A percentile compares a stretch with the other conserved stretches of the same genome.
Evolutionary conservation across 2,113 vertebrate species (phyloP).

Genomic region (Stegastes partitus): DNA sequence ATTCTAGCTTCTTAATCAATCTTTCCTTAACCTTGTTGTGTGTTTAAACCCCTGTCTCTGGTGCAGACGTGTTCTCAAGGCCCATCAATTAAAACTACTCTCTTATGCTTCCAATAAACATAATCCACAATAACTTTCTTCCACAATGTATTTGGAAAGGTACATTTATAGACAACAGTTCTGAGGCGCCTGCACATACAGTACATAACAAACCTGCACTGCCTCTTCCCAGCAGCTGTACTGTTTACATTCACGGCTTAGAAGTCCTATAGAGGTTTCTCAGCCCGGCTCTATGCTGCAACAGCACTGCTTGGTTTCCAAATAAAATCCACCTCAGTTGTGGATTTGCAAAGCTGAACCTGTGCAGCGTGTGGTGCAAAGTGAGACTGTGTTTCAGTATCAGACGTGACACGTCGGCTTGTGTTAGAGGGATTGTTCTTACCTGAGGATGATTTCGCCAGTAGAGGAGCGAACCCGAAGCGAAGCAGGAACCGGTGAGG

Average conservation of each 20-base stretch:
- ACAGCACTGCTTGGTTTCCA: slow-evolving; percentile 9
- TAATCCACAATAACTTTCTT: no score
- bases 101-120: no score
- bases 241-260: not conserved
- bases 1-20: no score
- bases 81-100: no score
- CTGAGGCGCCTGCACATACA: not conserved
- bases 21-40: no score
- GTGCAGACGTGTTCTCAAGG: no score
- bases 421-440: slow-evolving; percentile 54
- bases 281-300: not conserved
- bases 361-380: slow-evolving; percentile 7
- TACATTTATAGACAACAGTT: not conserved
- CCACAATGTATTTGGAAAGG: no score
- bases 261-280: not conserved
- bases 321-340: slow-evolving; percentile 19
- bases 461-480: not conserved
- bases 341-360: slow-evolving; percentile 20
- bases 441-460: slow-evolving; percentile 71
- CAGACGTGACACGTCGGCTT: slow-evolving; percentile 21
- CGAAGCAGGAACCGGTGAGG: slow-evolving; percentile 22
- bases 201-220: not conserved
- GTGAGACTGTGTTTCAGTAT: slow-evolving; percentile 37
- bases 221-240: not conserved
- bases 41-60: no score